These are phyloP conservation scores for Diceros bicornis DNA, from an alignment of 2,797 vertebrate species.

Conservation along the genomic window DNA sequence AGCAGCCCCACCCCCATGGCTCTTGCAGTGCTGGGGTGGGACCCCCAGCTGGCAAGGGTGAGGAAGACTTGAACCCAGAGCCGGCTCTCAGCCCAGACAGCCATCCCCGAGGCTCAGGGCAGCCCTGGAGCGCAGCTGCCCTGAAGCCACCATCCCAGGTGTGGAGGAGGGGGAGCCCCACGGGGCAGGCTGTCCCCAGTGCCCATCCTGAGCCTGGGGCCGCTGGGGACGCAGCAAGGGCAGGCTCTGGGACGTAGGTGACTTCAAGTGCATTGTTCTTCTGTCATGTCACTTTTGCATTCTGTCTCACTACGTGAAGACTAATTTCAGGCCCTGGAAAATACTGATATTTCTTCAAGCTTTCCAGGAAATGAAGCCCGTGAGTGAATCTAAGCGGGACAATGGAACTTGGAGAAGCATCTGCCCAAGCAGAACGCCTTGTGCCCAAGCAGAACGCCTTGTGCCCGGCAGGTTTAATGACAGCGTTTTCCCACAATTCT, in stretches of 20 bases:
- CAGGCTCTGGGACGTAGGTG: not conserved
- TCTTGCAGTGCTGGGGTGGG: not conserved
- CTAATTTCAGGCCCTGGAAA: not conserved
- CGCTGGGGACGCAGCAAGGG: not conserved
- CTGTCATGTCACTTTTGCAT: accelerated
- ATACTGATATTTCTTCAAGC: accelerated
- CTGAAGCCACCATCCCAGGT: not conserved
- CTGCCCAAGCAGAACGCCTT: accelerated
- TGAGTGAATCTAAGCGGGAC: not conserved
- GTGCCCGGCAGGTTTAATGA: not conserved
- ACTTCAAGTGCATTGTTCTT: no score
- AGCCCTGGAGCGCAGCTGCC: no score
- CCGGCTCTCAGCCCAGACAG: not conserved
- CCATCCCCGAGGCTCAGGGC: not conserved
- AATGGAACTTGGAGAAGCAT: not conserved
- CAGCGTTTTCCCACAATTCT: not conserved
- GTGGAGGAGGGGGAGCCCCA: not conserved
- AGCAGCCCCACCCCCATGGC: not conserved
- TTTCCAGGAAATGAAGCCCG: not conserved
- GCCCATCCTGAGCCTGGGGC: no score
- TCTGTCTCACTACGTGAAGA: accelerated
- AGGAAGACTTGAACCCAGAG: not conserved
- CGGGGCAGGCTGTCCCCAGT: not conserved
- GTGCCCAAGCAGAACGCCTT: accelerated
- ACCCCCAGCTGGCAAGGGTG: not conserved